These are phyloP conservation scores for Heliconius sara DNA, from an alignment of 2,888 invertebrate species.

Conservation along the genomic window DNA sequence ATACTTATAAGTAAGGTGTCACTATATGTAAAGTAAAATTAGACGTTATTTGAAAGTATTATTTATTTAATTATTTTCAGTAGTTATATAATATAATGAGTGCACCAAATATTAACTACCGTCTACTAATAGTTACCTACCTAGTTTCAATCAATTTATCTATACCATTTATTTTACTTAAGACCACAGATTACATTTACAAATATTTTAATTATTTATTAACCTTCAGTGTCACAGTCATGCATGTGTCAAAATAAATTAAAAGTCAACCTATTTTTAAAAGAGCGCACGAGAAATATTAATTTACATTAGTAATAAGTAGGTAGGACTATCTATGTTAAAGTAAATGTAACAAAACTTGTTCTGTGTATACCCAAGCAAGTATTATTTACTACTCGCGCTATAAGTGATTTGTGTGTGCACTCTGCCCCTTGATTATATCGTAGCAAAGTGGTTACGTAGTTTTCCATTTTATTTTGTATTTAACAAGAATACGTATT, in stretches of 20 bases:
- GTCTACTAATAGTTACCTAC: no score
- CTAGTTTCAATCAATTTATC: background rate
- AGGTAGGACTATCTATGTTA: background rate
- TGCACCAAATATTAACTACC: no score
- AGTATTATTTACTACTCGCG: background rate
- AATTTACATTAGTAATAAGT: background rate
- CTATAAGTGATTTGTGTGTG: background rate
- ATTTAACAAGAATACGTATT: background rate
- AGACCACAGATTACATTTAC: background rate
- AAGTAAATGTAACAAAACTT: background rate
- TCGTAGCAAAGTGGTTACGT: no score
- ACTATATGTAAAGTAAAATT: no score
- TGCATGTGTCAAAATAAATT: background rate
- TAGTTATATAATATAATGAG: no score
- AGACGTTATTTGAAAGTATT: no score
- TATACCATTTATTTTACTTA: background rate
- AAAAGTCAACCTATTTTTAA: background rate
- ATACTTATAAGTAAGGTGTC: no score
- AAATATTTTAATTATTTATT: background rate
- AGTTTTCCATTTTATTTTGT: no score
- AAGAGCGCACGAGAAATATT: background rate
- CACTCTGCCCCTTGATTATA: background rate
- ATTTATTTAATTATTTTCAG: no score
- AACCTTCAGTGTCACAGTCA: background rate
- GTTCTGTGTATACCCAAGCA: background rate